Percentiles rank a stretch among this genome's conserved stretches.
Conservation (phyloP, 2,797 vertebrate species). For the Dendrocincla fuliginosa region DNA sequence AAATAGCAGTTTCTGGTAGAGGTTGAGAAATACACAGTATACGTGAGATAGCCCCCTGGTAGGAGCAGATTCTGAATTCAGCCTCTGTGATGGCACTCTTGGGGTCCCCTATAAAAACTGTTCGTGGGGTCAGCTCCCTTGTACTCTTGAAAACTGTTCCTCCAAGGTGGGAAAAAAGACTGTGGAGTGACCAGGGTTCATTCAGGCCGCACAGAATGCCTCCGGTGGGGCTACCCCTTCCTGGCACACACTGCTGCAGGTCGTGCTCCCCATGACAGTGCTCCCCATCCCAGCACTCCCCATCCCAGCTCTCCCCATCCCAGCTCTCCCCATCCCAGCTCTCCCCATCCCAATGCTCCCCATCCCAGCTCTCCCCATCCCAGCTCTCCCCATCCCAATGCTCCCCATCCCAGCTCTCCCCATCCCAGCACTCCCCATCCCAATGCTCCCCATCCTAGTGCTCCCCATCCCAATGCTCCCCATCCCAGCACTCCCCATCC, state of each 20-base stretch:
- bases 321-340: no score
- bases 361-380: no score
- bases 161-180: neutral
- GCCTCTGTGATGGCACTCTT: neutral
- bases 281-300: neutral
- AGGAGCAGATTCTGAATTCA: neutral
- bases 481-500: no score
- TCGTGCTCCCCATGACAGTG: rapidly evolving
- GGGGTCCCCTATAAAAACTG: neutral
- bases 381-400: no score
- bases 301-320: neutral
- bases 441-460: no score
- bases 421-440: no score
- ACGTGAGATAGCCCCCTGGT: rapidly evolving
- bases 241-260: rapidly evolving
- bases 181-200: neutral
- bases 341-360: no score
- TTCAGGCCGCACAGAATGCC: rapidly evolving
- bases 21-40: neutral
- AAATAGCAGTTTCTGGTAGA: neutral
- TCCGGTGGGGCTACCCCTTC: rapidly evolving
- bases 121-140: no score
- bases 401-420: no score
- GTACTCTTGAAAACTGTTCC: neutral
- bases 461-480: no score